Evolutionary conservation across 1,140 invertebrate species (phyloP).

Genomic region (Xylocopa sonorina): DNA sequence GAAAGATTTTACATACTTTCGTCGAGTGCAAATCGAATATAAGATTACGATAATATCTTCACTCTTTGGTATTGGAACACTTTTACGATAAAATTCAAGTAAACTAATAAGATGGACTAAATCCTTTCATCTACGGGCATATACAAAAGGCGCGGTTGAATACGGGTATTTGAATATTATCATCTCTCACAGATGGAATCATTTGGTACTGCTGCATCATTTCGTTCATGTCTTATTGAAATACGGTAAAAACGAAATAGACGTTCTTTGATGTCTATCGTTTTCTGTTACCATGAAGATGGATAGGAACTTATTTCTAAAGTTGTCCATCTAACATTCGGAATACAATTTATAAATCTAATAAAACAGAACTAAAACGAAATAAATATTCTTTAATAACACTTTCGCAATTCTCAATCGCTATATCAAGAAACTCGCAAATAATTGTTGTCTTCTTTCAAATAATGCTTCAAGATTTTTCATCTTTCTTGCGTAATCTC

Average conservation of each 20-base stretch:
- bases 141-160: conserved; percentile 21
- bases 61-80: conserved; percentile 11
- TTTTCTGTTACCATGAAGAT: not conserved
- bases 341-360: not conserved
- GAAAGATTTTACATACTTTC: not conserved
- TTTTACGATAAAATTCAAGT: conserved; percentile 38
- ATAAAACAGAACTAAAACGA: too few relatives aligned
- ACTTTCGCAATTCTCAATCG: not conserved
- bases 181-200: conserved; percentile 20
- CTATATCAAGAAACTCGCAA: too few relatives aligned
- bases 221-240: conserved; percentile 34
- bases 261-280: not conserved
- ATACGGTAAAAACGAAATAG: conserved; percentile 22
- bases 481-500: too few relatives aligned
- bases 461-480: too few relatives aligned
- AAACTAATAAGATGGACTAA: conserved; percentile 7
- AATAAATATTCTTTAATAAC: not conserved
- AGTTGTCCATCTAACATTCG: not conserved
- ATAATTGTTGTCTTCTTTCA: too few relatives aligned
- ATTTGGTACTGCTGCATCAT: conserved; percentile 5
- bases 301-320: too few relatives aligned
- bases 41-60: conserved; percentile 12
- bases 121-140: conserved; percentile 24
- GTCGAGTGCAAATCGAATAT: not conserved
- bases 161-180: conserved; percentile 32